phyloP scores from a whole-genome alignment of 2,113 vertebrate genomes.

The Gymnorhina tibicen region DNA sequence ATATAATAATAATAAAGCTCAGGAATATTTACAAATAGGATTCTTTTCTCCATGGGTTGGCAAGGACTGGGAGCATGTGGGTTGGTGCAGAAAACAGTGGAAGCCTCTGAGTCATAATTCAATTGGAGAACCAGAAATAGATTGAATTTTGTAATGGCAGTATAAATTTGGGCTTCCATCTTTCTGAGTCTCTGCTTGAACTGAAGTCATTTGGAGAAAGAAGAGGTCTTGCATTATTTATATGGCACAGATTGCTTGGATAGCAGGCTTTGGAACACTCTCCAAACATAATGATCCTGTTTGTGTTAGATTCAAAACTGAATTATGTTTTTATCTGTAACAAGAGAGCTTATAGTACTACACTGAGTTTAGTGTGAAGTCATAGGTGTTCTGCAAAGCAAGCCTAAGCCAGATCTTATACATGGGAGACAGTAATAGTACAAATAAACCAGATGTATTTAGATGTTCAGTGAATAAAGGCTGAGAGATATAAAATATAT shows the following conservation, averaged over 20 bases:
- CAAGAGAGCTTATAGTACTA: conserved; percentile 1
- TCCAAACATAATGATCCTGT: conserved; percentile 68
- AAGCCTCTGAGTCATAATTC: conserved; percentile 76
- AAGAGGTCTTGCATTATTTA: conserved; percentile 86
- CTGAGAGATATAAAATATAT: neutral
- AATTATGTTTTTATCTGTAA: conserved; percentile 62
- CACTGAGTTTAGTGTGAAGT: neutral
- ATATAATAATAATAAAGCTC: neutral
- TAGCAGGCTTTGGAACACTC: conserved; percentile 64
- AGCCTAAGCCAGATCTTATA: neutral
- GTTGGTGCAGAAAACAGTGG: conserved; percentile 58
- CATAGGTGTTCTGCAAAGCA: neutral
- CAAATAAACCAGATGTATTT: neutral
- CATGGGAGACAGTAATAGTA: neutral
- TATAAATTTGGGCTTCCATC: conserved; percentile 57
- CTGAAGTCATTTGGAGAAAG: conserved; percentile 68
- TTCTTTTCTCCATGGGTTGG: neutral
- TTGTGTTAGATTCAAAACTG: conserved; percentile 64
- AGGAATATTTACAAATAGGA: neutral
- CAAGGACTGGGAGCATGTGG: neutral
- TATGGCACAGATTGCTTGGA: conserved; percentile 80
- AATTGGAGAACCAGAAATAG: conserved; percentile 77
- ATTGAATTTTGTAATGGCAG: conserved; percentile 76
- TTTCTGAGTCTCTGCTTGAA: conserved; percentile 70
- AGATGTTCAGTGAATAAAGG: neutral